These are phyloP conservation scores for Aphelocoma californica DNA, from an alignment of 2,797 vertebrate genomes.

Conservation along the genomic window DNA sequence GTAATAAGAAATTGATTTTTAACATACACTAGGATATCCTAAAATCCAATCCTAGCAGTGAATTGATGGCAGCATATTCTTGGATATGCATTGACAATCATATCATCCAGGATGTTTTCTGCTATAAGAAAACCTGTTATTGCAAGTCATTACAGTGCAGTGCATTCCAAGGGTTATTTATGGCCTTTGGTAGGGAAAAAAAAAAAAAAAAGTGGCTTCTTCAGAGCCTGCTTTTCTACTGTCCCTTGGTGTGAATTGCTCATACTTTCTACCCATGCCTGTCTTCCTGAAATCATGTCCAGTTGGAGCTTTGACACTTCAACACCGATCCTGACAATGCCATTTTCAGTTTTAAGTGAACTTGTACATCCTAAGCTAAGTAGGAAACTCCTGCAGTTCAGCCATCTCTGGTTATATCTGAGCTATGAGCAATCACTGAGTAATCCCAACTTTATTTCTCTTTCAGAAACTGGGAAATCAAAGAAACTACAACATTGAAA, in stretches of 20 bases:
- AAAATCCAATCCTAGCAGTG: neutral
- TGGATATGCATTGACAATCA: neutral
- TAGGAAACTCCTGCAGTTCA: neutral
- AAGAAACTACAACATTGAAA: neutral
- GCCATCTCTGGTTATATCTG: neutral
- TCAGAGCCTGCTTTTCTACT: neutral
- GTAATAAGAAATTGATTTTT: neutral
- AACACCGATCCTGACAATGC: neutral
- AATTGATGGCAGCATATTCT: neutral
- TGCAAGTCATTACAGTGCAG: neutral
- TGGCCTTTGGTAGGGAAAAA: neutral
- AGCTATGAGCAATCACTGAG: neutral
- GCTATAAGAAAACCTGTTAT: neutral
- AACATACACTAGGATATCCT: neutral
- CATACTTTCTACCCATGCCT: neutral
- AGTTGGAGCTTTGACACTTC: neutral
- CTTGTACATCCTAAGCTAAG: neutral
- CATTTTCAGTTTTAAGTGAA: neutral
- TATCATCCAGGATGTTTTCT: neutral
- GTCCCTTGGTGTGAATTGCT: neutral
- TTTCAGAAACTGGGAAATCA: neutral
- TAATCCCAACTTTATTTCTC: neutral
- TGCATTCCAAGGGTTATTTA: neutral
- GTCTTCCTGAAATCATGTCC: neutral
- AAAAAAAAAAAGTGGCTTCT: neutral